Evolutionary conservation across 2,113 vertebrate species (phyloP).

Genomic region (Morone chrysops): DNA sequence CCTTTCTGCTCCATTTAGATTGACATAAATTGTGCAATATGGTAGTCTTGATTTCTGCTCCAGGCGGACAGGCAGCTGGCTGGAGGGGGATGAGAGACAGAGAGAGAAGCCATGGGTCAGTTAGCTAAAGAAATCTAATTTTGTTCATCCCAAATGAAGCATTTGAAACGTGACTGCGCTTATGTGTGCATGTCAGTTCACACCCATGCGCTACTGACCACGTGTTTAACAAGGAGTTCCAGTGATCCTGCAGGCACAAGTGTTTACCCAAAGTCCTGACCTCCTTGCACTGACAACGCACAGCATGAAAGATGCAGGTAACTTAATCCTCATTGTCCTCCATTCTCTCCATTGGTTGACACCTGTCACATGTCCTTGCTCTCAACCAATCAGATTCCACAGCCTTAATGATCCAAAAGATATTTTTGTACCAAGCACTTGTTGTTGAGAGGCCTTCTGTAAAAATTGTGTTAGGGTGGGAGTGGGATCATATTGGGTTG

Average conservation of each 20-base stretch:
- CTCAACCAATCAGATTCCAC: slow-evolving; percentile 52
- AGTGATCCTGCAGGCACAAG: slow-evolving; percentile 56
- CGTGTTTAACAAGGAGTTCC: slow-evolving; percentile 52
- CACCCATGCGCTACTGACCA: slow-evolving; percentile 32
- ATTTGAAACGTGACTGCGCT: slow-evolving; percentile 13
- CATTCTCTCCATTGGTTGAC: slow-evolving; percentile 60
- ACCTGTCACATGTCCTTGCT: slow-evolving; percentile 52
- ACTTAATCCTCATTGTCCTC: slow-evolving; percentile 66
- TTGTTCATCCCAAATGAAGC: slow-evolving; percentile 33
- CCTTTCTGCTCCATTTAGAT: slow-evolving; percentile 73
- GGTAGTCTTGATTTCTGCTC: slow-evolving; percentile 69
- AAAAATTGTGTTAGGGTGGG: slow-evolving; percentile 69
- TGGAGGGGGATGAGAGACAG: slow-evolving; percentile 16
- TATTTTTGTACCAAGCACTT: slow-evolving; percentile 77
- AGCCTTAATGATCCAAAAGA: slow-evolving; percentile 54
- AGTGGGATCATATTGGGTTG: slow-evolving; percentile 65
- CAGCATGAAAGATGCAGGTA: slow-evolving; percentile 55
- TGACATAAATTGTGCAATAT: slow-evolving; percentile 74
- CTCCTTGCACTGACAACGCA: slow-evolving; percentile 62
- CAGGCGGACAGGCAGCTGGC: slow-evolving; percentile 62
- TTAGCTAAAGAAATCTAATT: slow-evolving; percentile 11
- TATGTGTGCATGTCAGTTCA: neutral
- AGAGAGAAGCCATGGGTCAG: slow-evolving; percentile 1
- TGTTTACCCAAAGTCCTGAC: slow-evolving; percentile 74
- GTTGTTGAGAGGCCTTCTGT: slow-evolving; percentile 71